These are phyloP conservation scores for Lepidochrysops patricia DNA, from an alignment of 2,888 invertebrate genomes.

Conservation along the genomic window DNA sequence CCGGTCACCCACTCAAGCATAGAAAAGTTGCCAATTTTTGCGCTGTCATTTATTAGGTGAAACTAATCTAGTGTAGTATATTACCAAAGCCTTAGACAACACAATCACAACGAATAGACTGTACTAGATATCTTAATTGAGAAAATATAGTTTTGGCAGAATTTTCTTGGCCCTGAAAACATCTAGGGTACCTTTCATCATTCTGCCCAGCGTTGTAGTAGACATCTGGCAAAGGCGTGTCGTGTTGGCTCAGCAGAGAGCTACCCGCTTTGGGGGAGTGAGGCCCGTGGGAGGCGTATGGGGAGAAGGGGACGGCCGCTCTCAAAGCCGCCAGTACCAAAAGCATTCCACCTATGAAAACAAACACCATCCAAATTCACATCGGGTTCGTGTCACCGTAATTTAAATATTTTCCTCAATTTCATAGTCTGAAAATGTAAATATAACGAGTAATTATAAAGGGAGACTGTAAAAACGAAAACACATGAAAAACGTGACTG, in stretches of 20 bases:
- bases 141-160: neutral
- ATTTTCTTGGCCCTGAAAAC: too few relatives aligned
- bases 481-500: neutral
- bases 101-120: too few relatives aligned
- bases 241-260: conserved; percentile 61
- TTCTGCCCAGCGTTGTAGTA: conserved; percentile 57
- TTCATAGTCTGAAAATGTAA: neutral
- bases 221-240: conserved; percentile 60
- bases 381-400: neutral
- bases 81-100: too few relatives aligned
- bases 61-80: too few relatives aligned
- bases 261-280: conserved; percentile 64
- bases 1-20: too few relatives aligned
- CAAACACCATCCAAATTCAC: neutral
- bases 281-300: conserved; percentile 61
- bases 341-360: conserved; percentile 51
- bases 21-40: too few relatives aligned
- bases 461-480: neutral
- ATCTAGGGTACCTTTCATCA: conserved; percentile 57
- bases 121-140: neutral
- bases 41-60: too few relatives aligned
- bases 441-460: neutral
- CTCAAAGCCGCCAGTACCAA: conserved; percentile 55
- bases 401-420: neutral
- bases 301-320: conserved; percentile 64